phyloP scores from a whole-genome alignment of 2,888 invertebrate species.

The Cephalotes varians region DNA sequence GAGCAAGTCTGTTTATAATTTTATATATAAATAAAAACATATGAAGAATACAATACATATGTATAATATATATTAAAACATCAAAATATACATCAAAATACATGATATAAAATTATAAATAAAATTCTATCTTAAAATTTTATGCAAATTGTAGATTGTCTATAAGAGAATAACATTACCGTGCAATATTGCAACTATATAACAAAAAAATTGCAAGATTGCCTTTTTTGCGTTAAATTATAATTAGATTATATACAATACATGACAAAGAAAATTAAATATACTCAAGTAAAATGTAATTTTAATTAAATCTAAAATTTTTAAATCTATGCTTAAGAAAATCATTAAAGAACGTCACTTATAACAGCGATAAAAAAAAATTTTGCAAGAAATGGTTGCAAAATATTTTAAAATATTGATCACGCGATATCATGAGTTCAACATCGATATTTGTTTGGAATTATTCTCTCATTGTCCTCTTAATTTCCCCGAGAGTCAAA shows the following conservation, averaged over 20 bases:
- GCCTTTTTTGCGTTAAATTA: neutral
- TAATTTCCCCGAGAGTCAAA: constrained; percentile 70
- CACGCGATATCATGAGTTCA: neutral
- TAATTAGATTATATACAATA: neutral
- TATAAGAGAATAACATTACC: neutral
- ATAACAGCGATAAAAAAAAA: neutral
- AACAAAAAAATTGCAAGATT: neutral
- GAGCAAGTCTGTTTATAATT: neutral
- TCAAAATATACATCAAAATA: neutral
- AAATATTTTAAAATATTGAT: constrained; percentile 9
- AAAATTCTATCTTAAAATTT: neutral
- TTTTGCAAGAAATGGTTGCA: neutral
- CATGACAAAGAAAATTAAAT: neutral
- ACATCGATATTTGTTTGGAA: constrained; percentile 38
- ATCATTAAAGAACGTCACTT: neutral
- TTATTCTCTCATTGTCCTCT: constrained; percentile 71
- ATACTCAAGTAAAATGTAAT: neutral
- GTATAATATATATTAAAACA: neutral
- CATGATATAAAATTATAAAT: neutral
- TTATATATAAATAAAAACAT: neutral
- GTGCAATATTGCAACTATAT: neutral
- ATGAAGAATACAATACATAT: neutral
- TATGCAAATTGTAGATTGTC: neutral
- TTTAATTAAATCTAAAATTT: neutral
- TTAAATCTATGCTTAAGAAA: neutral